These are phyloP conservation scores for Drosophila arizonae DNA, from an alignment of 1,140 invertebrate species.

Conservation along the genomic window DNA sequence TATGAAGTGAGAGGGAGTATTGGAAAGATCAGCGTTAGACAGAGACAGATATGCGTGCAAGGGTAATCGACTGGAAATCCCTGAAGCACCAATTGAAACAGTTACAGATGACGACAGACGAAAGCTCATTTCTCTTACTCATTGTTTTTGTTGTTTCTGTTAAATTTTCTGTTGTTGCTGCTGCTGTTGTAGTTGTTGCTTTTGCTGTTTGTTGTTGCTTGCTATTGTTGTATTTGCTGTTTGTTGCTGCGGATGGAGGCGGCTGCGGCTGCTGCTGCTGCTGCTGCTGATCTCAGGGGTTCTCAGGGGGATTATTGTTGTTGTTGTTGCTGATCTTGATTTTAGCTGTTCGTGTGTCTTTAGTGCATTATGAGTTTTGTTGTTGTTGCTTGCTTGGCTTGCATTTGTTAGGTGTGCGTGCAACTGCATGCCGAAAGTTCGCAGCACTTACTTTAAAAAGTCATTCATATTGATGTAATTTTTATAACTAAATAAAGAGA, in stretches of 20 bases:
- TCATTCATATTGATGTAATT: slow-evolving; percentile 83
- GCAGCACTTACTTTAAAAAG: slow-evolving; percentile 77
- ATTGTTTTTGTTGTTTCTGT: slow-evolving; percentile 3
- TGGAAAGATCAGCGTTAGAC: slow-evolving; percentile 27
- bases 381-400: slow-evolving; percentile 23
- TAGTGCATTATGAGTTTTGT: slow-evolving; percentile 27
- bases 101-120: slow-evolving; percentile 14
- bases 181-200: slow-evolving; percentile 33
- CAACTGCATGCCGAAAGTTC: slow-evolving; percentile 55
- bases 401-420: slow-evolving; percentile 54
- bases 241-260: slow-evolving; percentile 19
- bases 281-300: slow-evolving; percentile 12
- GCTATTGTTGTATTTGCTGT: slow-evolving; percentile 16
- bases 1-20: slow-evolving; percentile 10
- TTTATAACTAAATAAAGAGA: slow-evolving; percentile 81
- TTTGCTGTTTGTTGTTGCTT: slow-evolving; percentile 37
- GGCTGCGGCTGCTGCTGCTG: slow-evolving; percentile 9
- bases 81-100: slow-evolving; percentile 17
- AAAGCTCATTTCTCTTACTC: slow-evolving; percentile 52
- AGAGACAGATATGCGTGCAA: slow-evolving; percentile 21
- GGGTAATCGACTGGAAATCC: slow-evolving; percentile 1
- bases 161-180: neutral
- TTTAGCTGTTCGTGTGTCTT: slow-evolving; percentile 23
- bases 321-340: slow-evolving; percentile 12
- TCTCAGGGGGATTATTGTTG: neutral